Conservation (phyloP, 2,113 vertebrate genomes). For the Brienomyrus brachyistius region DNA sequence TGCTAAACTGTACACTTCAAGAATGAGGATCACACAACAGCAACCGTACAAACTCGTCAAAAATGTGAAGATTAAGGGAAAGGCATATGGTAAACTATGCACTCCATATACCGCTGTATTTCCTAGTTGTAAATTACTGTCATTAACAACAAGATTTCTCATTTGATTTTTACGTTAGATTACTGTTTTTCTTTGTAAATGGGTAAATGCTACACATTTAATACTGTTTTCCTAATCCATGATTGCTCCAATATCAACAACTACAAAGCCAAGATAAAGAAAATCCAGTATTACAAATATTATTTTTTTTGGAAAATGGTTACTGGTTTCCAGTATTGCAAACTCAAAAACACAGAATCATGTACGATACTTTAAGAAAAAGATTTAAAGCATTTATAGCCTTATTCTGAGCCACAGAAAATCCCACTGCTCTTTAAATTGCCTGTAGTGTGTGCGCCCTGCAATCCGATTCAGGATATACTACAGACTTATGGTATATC, state of each 20-base stretch:
- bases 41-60: background rate
- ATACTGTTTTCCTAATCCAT: background rate
- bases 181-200: background rate
- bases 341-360: background rate
- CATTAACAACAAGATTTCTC: background rate
- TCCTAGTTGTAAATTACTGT: background rate
- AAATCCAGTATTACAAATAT: background rate
- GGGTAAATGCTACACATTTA: background rate
- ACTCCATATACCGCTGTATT: background rate
- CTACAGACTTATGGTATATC: background rate
- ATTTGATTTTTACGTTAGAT: background rate
- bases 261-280: background rate
- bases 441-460: background rate
- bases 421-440: background rate
- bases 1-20: background rate
- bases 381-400: background rate
- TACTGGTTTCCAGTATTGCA: background rate
- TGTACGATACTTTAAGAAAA: background rate
- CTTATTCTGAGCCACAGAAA: background rate
- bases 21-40: background rate
- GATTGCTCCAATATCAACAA: background rate
- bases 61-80: background rate
- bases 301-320: background rate
- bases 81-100: background rate
- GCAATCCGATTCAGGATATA: background rate